These are phyloP conservation scores for Oryzias woworae DNA, from an alignment of 2,113 vertebrate genomes.

Conservation along the genomic window DNA sequence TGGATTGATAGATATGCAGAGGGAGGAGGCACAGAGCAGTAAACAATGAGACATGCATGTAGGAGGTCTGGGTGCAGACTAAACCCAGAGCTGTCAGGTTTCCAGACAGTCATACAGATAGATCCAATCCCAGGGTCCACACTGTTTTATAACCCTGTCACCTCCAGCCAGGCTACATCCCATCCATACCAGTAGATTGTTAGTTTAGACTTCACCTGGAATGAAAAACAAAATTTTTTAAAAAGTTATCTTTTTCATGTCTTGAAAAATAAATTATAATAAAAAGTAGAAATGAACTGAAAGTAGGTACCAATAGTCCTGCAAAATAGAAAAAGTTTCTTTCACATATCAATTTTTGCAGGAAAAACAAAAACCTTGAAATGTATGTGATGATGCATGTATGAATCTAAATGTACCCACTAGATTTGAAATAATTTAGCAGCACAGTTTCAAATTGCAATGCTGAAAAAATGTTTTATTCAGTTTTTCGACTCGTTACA, in stretches of 20 bases:
- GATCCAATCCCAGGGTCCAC: conserved; percentile 51
- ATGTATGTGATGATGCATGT: too few relatives aligned
- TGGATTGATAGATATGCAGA: conserved; percentile 67
- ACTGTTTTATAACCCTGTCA: conserved; percentile 42
- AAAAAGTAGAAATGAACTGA: too few relatives aligned
- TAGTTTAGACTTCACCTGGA: conserved; percentile 8
- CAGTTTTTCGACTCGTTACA: too few relatives aligned
- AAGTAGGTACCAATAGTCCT: too few relatives aligned
- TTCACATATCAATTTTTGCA: too few relatives aligned
- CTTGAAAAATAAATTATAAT: too few relatives aligned
- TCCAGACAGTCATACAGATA: conserved; percentile 67
- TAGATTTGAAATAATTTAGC: too few relatives aligned
- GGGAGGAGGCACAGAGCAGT: conserved; percentile 55
- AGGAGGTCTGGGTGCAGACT: conserved; percentile 71
- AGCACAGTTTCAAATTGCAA: too few relatives aligned
- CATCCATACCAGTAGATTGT: conserved; percentile 8
- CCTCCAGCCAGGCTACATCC: conserved; percentile 21
- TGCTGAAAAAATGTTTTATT: too few relatives aligned
- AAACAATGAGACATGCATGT: conserved; percentile 67
- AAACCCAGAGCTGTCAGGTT: conserved; percentile 72
- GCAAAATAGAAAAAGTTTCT: too few relatives aligned
- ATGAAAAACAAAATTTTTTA: conserved; percentile 1
- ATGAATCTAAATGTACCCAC: too few relatives aligned
- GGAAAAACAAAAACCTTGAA: too few relatives aligned
- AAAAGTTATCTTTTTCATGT: background rate